Evolutionary conservation across 1,140 invertebrate species (phyloP).

Genomic region (Drosophila oshimai): DNA sequence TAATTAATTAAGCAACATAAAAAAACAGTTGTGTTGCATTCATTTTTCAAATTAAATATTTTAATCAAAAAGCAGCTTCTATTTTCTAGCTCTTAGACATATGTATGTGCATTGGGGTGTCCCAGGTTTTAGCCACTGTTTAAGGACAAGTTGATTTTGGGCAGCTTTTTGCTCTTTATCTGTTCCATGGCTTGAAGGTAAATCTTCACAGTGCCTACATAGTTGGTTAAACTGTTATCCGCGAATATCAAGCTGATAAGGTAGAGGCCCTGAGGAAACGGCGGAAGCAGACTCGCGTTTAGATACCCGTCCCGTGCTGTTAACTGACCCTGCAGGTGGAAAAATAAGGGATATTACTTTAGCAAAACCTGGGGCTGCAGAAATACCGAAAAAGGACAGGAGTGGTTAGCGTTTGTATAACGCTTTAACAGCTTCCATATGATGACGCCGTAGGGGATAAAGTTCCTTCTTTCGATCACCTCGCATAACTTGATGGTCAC

Average conservation of each 20-base stretch:
- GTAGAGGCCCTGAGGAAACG: conserved; percentile 21
- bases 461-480: conserved; percentile 18
- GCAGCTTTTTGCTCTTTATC: neutral
- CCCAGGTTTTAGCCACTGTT: no score
- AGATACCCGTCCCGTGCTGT: conserved; percentile 6
- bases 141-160: neutral
- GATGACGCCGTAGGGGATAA: conserved; percentile 12
- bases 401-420: conserved; percentile 38
- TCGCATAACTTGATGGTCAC: conserved; percentile 12
- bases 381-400: conserved; percentile 31
- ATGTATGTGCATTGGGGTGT: no score
- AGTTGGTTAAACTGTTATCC: neutral
- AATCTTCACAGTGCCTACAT: neutral
- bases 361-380: no score
- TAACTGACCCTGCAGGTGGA: conserved; percentile 17
- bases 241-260: neutral
- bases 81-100: no score
- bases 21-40: no score
- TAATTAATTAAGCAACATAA: no score
- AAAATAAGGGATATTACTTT: neutral
- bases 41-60: no score
- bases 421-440: neutral
- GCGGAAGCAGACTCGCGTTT: conserved; percentile 12
- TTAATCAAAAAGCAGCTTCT: no score
- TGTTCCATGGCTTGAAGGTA: conserved; percentile 11